A percentile compares a stretch with the other conserved stretches of the same genome.
Evolutionary conservation across 2,888 invertebrate species (phyloP).

Genomic region (Caenorhabditis sulstoni): DNA sequence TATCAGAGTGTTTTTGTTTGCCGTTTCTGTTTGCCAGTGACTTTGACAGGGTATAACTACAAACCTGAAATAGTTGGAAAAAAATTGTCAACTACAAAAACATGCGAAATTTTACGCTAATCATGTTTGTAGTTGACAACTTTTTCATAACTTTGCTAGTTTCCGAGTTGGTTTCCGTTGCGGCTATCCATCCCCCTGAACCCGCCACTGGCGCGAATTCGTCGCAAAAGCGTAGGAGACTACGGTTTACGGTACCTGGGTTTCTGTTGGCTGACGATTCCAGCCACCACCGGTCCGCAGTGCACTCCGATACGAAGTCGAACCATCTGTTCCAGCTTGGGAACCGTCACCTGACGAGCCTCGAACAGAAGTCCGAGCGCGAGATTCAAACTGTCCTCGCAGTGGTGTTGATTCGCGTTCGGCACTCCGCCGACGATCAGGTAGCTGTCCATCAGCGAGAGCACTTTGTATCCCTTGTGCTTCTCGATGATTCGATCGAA

Average conservation of each 20-base stretch:
- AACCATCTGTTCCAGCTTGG: conserved; percentile 71
- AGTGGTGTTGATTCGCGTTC: conserved; percentile 77
- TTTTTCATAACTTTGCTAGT: too few relatives aligned
- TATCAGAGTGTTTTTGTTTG: not conserved
- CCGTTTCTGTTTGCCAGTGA: conserved; percentile 1
- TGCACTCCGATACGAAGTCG: conserved; percentile 73
- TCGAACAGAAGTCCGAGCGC: conserved; percentile 80
- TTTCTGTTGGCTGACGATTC: conserved; percentile 74
- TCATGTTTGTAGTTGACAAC: too few relatives aligned
- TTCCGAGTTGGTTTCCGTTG: too few relatives aligned
- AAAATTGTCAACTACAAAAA: too few relatives aligned
- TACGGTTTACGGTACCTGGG: conserved; percentile 59
- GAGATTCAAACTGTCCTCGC: conserved; percentile 78
- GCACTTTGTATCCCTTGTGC: conserved; percentile 75
- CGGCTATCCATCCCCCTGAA: too few relatives aligned
- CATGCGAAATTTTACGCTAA: too few relatives aligned
- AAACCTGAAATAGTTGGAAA: too few relatives aligned
- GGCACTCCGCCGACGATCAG: conserved; percentile 81
- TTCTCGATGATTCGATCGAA: conserved; percentile 74
- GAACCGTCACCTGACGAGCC: conserved; percentile 75
- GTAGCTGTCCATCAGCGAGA: conserved; percentile 80
- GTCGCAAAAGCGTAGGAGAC: too few relatives aligned
- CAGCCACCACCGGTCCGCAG: conserved; percentile 75
- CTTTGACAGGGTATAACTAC: too few relatives aligned
- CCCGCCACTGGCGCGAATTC: too few relatives aligned